Base-by-base conservation (phyloP, 2,888 invertebrate genomes). In the Julus scandinavius region DNA sequence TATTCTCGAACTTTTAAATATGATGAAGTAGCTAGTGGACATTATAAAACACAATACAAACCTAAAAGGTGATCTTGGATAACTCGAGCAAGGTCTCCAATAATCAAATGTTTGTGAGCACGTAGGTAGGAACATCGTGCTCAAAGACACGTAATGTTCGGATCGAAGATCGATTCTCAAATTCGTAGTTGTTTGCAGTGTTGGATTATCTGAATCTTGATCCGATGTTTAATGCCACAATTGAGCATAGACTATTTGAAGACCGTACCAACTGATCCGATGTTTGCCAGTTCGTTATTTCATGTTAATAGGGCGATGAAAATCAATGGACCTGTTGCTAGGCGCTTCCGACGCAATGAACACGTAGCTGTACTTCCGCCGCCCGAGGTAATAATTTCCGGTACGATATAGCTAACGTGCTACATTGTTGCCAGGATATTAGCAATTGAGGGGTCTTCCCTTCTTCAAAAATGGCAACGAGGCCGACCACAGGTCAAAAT, bases 311-410 rank as follows among this genome's bases (percentile, higher is more conserved):
- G 54, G 15, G 54, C 54, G 54, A 15, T 54, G 54, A 15, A 54
- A 54, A 54, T 54, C 54, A 54, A 54, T 54, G 54, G 54, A 54
- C 54, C 54, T 54, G 54, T 54, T 54, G 54, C 54, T 54, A 54
- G 54, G 54, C 54, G 11, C 54, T 7, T 54, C 54, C 54, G 54
- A 15, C 9, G 54, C 54, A 15, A 15, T 11, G 15, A 54, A 54
- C 54, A 54, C 54, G 54, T 54, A 54, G 54, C 15, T 2, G 54
- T 15, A 54, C 54, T 54, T 54, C 54, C 54, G 54, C 13, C 54
- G 54, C 54, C 54, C 54, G 54, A 54, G 54, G 54, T 54, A 54
- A 54, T 15, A 54, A 54, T 54, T 54, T 54, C 54, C 54, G 54
- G 54, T 54, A 15, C 54, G 15, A 54, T 54, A 54, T 54, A 15